Evolutionary conservation across 1,140 invertebrate species (phyloP).

Genomic region (Neodiprion lecontei): DNA sequence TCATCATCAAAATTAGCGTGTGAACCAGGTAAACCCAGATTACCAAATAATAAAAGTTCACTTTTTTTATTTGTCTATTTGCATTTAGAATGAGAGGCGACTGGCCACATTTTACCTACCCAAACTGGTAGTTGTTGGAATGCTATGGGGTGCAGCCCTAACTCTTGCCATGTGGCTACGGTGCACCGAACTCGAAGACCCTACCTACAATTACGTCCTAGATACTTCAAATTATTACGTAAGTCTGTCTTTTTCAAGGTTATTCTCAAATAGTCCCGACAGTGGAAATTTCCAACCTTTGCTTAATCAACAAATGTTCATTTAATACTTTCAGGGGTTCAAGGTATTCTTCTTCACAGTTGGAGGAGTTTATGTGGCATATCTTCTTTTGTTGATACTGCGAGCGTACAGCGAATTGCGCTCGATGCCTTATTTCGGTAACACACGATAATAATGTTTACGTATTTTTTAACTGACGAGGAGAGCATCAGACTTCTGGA

Average conservation of each 20-base stretch:
- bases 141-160: constrained; percentile 87
- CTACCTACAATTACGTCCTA: constrained; percentile 90
- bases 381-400: constrained; percentile 83
- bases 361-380: constrained; percentile 84
- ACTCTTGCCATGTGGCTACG: constrained; percentile 89
- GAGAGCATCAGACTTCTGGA: too few species aligned
- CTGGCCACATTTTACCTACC: constrained; percentile 89
- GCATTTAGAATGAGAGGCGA: constrained; percentile 81
- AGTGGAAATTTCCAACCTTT: not conserved
- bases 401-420: constrained; percentile 92
- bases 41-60: constrained; percentile 15
- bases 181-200: constrained; percentile 87
- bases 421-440: constrained; percentile 97
- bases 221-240: constrained; percentile 91
- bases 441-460: constrained; percentile 39
- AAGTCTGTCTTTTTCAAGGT: constrained; percentile 50
- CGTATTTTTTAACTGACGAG: not conserved
- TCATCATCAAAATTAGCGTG: not conserved
- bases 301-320: not conserved
- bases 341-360: constrained; percentile 90
- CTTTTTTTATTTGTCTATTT: constrained; percentile 28
- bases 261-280: not conserved
- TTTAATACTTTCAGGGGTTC: constrained; percentile 70
- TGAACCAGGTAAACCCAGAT: not conserved
- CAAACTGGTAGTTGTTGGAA: constrained; percentile 87